Evolutionary conservation across 2,113 vertebrate genomes (phyloP).

Genomic region (Phyllostomus discolor): DNA sequence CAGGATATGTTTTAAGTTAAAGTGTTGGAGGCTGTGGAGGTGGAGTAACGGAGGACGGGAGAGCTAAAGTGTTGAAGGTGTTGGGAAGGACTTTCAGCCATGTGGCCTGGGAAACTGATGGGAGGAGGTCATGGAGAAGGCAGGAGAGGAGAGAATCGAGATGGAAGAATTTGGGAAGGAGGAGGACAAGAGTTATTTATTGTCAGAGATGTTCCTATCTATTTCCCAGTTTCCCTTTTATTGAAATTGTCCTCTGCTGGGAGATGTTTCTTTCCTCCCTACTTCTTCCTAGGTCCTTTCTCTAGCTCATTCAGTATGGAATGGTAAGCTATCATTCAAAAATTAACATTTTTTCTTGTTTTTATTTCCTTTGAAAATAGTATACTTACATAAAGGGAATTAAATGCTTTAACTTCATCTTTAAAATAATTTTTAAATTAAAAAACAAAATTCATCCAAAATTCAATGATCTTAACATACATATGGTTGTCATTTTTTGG

Average conservation of each 20-base stretch:
- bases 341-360: neutral
- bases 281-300: neutral
- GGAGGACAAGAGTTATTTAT: neutral
- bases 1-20: neutral
- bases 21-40: neutral
- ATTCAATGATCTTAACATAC: neutral
- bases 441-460: neutral
- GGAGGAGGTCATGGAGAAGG: neutral
- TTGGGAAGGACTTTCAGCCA: neutral
- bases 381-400: neutral
- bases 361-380: slow-evolving; percentile 1
- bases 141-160: neutral
- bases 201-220: neutral
- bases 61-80: neutral
- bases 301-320: neutral
- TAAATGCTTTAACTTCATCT: neutral
- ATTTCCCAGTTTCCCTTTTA: neutral
- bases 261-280: neutral
- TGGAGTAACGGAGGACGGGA: neutral
- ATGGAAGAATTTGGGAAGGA: neutral
- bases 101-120: neutral
- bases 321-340: neutral
- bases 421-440: neutral
- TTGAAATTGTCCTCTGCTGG: neutral
- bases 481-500: neutral